Evolutionary conservation across 2,113 vertebrate genomes (phyloP), one percentile per base, ranked within the genome.

Genomic region (Xiphophorus couchianus): DNA sequence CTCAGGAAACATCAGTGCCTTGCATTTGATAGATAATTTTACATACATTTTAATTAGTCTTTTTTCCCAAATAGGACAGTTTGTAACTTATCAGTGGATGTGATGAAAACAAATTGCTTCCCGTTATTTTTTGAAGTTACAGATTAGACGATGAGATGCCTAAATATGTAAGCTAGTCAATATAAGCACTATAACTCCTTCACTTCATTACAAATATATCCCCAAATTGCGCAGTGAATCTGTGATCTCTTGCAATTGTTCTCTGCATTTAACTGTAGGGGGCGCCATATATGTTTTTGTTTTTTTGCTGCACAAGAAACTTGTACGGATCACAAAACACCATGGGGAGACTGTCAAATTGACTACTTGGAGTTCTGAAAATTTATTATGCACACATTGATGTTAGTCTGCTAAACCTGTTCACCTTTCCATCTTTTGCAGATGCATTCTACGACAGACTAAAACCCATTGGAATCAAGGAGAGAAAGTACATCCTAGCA

Each of bases 401-500:
- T 37, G 1, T 35, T 33, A 35, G 63, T n/a, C 33, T 48, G 15
- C 14, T 17, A 48, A 19, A 19, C 14, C 44, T 5, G 6, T 48
- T 48, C 44, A 13, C 22, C 25, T 73, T 62, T 74, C 35, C 28
- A 37, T 17, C 30, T 66, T 39, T 71, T 31, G 12, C 73, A 93
- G 92, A 89, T 60, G 31, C 60, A 0, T 94, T 98, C 85, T 93
- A 96, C 85, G 92, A 94, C 81, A 96, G 94, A 39, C 85, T 99
- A 83, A 96, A 96, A 78, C 94, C 96, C 0, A 70, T 98, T 58
- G 95, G 94, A 68, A 90, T 95, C 35, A 94, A 96, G 80, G 97
- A 99, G 89, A 96, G 95, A 82, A 88, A 92, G 69, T 96, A 96
- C 67, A 95, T 98, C 78, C 91, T 98, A 73, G 90, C 93, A 0